Evolutionary conservation across 2,797 vertebrate genomes (phyloP), one percentile per base, ranked within the genome.

Genomic region (Brachyalestes nurse): DNA sequence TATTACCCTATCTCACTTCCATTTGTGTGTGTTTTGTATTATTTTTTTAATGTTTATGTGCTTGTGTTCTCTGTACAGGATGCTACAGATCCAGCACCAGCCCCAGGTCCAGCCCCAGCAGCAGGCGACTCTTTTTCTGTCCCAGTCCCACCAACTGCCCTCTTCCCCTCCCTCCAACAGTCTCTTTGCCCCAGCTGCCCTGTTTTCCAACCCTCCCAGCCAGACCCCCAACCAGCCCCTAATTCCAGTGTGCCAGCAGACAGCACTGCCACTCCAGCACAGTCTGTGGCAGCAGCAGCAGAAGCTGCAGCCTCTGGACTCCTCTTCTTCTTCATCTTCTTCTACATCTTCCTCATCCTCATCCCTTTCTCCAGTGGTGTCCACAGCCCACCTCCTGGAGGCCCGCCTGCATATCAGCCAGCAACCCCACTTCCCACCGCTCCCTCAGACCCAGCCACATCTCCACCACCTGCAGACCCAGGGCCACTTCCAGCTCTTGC

Each of bases 11-110:
- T 28, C 1, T 45, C 42, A 45, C 42, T 45, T 45, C 42, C 10
- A 45, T 47, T 8, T 47, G 45, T 47, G 53, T 53, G 45, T 34
- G 21, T 58, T 81, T 86, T 4, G 34, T 34, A 85, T 19, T 0
- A 9, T 21, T 10, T 25, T 10, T 25, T 47, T 34, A 28, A 7
- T 28, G 49, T 34, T 42, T 55, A 17, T 72, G 14, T 72, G 8
- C 16, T 57, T 23, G 21, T 57, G 71, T 8, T 45, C 14, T 73
- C 78, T 84, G 84, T 90, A 72, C 89, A 99, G 97, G 90, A 94
- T 97, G 94, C 95, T 99, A 23, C 97, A 98, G 92, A 94, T 97
- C 72, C 96, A 96, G 89, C 96, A 97, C 86, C 96, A 95, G 84
- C 92, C 90, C 81, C 92, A 92, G 86, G 86, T 91, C 80, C 91